Base-by-base conservation (phyloP, 2,888 invertebrate genomes). In the Endotricha flammealis region DNA sequence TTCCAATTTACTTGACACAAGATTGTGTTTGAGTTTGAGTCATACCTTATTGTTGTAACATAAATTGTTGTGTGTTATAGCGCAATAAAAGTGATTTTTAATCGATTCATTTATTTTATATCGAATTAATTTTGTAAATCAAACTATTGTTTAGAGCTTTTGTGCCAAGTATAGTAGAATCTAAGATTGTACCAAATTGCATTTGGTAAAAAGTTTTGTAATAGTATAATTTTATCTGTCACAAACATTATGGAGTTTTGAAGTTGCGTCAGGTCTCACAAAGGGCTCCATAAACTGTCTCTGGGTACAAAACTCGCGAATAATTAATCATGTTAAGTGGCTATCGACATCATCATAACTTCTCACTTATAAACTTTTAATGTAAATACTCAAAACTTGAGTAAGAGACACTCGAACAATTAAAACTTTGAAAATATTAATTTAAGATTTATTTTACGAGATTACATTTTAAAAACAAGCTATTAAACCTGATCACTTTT, bases 251-350 rank as follows among this genome's bases (percentile, higher is more conserved):
- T 41, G 37, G 47, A 61, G 50, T 53, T 56, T 49, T 40, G 40
- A 46, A 61, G 62, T 58, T 51, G 43, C 47, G 55, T 51, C 55
- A 50, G 37, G 60, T 53, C 46, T 40, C 47, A 62, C 64, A 63
- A 62, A 56, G 58, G 57, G 51, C 55, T 54, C 51, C 53, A 50
- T 61, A 58, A 57, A 58, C 53, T 58, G 57, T 53, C 33, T 38
- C 38, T 48, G 50, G 34, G 38, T 30, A 13, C 48, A 43, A 48
- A 51, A 50, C 49, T 56, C 46, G 41, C 46, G 41, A 31, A 53
- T 62, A 57, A 61, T 61, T 59, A 61, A 61, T 61, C 62, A 61
- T 49, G 50, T 55, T 53, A 59, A 60, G 60, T 60, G 55, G 51
- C 57, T 50, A 58, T 60, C 51, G 57, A 60, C 57, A 52, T 54